phyloP scores from a whole-genome alignment of 2,113 vertebrate genomes.

The Python bivittatus region DNA sequence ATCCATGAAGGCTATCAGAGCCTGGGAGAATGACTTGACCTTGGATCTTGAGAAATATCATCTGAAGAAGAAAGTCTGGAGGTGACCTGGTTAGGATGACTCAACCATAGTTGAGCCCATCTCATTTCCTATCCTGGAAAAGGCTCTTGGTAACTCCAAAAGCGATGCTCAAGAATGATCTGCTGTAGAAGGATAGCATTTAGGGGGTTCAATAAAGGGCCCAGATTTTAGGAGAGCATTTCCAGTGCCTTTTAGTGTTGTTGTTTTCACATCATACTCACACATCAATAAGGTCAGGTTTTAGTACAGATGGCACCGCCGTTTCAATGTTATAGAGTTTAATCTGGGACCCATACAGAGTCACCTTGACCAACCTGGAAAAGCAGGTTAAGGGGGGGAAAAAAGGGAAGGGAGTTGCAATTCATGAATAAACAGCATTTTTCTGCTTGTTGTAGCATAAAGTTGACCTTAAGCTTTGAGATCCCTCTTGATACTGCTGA shows the following conservation, averaged over 20 bases:
- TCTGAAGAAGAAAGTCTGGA: background rate
- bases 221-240: background rate
- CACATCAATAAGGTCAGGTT: conserved; percentile 97
- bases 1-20: background rate
- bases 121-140: background rate
- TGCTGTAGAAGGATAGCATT: too few relatives aligned
- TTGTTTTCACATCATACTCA: conserved; percentile 73
- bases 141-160: background rate
- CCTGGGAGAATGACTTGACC: background rate
- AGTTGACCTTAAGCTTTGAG: background rate
- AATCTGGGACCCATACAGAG: conserved; percentile 92
- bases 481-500: background rate
- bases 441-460: background rate
- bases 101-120: background rate
- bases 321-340: conserved; percentile 97
- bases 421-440: background rate
- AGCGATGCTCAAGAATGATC: background rate
- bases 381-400: background rate
- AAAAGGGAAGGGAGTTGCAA: rapidly evolving
- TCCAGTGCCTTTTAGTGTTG: background rate
- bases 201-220: background rate
- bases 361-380: conserved; percentile 91
- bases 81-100: background rate
- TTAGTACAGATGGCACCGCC: conserved; percentile 93
- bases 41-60: background rate